phyloP scores from a whole-genome alignment of 2,888 invertebrate genomes.

The Drosophila neoperkinsi region DNA sequence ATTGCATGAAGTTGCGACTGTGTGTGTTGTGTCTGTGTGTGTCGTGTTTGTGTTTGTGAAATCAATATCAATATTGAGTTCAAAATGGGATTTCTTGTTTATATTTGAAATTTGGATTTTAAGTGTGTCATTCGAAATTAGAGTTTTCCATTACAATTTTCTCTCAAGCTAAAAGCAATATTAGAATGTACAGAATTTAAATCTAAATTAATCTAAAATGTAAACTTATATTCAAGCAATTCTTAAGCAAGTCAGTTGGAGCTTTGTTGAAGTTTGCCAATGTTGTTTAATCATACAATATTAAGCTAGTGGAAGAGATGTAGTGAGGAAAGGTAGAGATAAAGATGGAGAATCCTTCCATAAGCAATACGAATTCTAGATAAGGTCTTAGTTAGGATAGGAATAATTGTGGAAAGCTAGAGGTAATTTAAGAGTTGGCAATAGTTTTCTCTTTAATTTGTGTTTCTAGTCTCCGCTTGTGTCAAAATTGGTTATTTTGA shows the following conservation, averaged over 20 bases:
- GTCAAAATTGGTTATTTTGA: too few species aligned
- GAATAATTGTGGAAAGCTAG: neutral
- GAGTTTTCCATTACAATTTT: neutral
- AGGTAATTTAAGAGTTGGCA: neutral
- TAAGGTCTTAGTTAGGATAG: neutral
- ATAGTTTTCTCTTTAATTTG: neutral
- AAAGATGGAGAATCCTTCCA: neutral
- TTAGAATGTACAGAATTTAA: neutral
- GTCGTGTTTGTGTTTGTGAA: conserved; percentile 7
- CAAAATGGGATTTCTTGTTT: conserved; percentile 17
- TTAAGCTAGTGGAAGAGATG: neutral
- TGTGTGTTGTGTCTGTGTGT: neutral
- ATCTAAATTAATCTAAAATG: too few species aligned
- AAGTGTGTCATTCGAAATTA: neutral
- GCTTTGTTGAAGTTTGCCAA: neutral
- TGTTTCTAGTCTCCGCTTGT: neutral
- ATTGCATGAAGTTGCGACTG: conserved; percentile 19
- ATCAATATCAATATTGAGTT: conserved; percentile 42
- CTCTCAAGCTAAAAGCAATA: neutral
- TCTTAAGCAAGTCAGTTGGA: neutral
- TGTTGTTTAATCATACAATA: neutral
- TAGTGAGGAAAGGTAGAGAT: neutral
- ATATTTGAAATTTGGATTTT: neutral
- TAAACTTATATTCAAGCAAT: neutral
- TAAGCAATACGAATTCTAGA: neutral